Evolutionary conservation across 2,797 vertebrate genomes (phyloP).

Genomic region (Gadopsis bispinosus): DNA sequence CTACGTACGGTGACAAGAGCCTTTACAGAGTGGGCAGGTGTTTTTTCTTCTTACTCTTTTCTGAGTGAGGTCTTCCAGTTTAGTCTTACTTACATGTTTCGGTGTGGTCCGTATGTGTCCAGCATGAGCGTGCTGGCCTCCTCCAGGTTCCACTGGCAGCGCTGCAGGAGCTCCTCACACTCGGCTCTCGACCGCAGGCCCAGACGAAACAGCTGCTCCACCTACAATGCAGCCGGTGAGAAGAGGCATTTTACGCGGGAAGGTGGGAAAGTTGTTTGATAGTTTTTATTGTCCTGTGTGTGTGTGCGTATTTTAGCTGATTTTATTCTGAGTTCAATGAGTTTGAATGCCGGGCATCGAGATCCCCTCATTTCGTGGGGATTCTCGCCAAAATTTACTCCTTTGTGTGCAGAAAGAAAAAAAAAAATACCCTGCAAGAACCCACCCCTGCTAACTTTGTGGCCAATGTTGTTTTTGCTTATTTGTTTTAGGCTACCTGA

Average conservation of each 20-base stretch:
- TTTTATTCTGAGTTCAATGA: background rate
- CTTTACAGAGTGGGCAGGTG: background rate
- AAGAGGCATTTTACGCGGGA: background rate
- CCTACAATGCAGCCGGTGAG: slow-evolving; percentile 76
- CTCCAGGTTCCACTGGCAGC: slow-evolving; percentile 93
- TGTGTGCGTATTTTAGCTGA: background rate
- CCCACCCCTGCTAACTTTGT: too few species aligned
- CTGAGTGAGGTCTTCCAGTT: background rate
- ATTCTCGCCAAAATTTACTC: background rate
- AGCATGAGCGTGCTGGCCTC: slow-evolving; percentile 92
- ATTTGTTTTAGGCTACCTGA: background rate
- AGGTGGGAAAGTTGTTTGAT: too few species aligned
- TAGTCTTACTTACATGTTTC: slow-evolving; percentile 83
- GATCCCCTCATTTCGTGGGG: background rate
- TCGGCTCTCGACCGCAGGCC: slow-evolving; percentile 90
- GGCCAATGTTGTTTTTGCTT: too few species aligned
- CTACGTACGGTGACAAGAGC: background rate
- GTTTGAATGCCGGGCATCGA: background rate
- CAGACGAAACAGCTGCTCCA: slow-evolving; percentile 96
- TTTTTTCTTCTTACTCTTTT: background rate
- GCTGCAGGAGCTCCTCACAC: slow-evolving; percentile 92
- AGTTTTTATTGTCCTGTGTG: too few species aligned
- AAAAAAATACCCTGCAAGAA: background rate
- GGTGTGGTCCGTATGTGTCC: slow-evolving; percentile 85
- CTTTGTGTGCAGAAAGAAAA: background rate